These are phyloP conservation scores for Operophtera brumata DNA, from an alignment of 2,888 invertebrate genomes.

Conservation along the genomic window DNA sequence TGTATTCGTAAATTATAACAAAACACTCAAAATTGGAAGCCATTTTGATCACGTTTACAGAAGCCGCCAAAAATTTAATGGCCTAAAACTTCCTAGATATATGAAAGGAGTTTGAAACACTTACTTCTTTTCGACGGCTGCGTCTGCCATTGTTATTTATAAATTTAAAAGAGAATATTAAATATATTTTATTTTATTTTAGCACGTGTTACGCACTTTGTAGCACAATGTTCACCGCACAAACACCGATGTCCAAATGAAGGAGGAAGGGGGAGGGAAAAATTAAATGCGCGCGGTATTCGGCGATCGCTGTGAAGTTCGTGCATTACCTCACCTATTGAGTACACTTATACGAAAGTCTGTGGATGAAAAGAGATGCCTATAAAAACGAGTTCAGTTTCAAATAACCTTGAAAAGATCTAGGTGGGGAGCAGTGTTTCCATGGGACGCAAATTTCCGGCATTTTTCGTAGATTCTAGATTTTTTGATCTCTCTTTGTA, in stretches of 20 bases:
- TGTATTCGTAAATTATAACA: background rate
- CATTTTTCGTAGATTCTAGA: slow-evolving; percentile 1
- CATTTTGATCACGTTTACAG: slow-evolving; percentile 79
- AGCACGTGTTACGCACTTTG: slow-evolving; percentile 72
- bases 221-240: slow-evolving; percentile 72
- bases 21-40: slow-evolving; percentile 62
- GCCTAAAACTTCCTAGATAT: slow-evolving; percentile 36
- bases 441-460: slow-evolving; percentile 2
- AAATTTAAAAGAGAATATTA: slow-evolving; percentile 45
- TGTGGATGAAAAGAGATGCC: slow-evolving; percentile 47
- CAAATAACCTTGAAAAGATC: slow-evolving; percentile 64
- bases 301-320: slow-evolving; percentile 54
- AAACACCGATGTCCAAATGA: slow-evolving; percentile 77
- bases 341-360: slow-evolving; percentile 34
- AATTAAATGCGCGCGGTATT: slow-evolving; percentile 59
- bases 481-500: too few relatives aligned
- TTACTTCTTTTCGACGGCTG: slow-evolving; percentile 85
- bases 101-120: slow-evolving; percentile 55
- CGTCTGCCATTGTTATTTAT: slow-evolving; percentile 83
- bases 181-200: slow-evolving; percentile 41
- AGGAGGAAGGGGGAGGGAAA: slow-evolving; percentile 60
- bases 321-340: slow-evolving; percentile 51
- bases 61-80: slow-evolving; percentile 71
- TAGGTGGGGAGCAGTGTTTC: slow-evolving; percentile 52
- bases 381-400: slow-evolving; percentile 41